Evolutionary conservation across 2,888 invertebrate species (phyloP).

Genomic region (Hypomecis atomaria): DNA sequence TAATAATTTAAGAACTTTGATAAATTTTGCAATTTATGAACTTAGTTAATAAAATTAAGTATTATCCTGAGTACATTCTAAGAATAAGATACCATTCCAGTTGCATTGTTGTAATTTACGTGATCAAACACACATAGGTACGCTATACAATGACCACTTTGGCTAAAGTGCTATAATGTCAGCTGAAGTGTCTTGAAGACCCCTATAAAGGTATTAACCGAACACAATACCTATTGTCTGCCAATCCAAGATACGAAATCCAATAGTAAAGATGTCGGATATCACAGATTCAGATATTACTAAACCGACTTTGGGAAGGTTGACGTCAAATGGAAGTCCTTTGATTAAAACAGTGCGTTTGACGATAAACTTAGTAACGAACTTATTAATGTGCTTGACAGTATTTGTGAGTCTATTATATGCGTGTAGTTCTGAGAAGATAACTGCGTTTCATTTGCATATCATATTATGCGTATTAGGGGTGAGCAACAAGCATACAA

Average conservation of each 20-base stretch:
- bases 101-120: constrained; percentile 35
- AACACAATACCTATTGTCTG: constrained; percentile 38
- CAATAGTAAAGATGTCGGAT: constrained; percentile 40
- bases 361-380: constrained; percentile 48
- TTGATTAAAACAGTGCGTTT: constrained; percentile 47
- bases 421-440: constrained; percentile 39
- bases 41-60: too few species aligned
- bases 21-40: too few species aligned
- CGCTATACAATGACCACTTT: constrained; percentile 24
- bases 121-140: constrained; percentile 34
- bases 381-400: constrained; percentile 51
- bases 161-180: constrained; percentile 23
- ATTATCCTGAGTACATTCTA: too few species aligned
- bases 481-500: constrained; percentile 46
- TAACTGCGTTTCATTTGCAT: constrained; percentile 49
- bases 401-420: constrained; percentile 54
- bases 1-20: too few species aligned
- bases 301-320: constrained; percentile 12
- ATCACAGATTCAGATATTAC: constrained; percentile 20
- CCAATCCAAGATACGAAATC: constrained; percentile 31
- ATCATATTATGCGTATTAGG: constrained; percentile 58
- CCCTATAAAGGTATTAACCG: constrained; percentile 27
- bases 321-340: constrained; percentile 27
- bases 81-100: background rate
- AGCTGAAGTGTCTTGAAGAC: constrained; percentile 22